Evolutionary conservation across 2,888 invertebrate species (phyloP).

Genomic region (Philereme vetulata): DNA sequence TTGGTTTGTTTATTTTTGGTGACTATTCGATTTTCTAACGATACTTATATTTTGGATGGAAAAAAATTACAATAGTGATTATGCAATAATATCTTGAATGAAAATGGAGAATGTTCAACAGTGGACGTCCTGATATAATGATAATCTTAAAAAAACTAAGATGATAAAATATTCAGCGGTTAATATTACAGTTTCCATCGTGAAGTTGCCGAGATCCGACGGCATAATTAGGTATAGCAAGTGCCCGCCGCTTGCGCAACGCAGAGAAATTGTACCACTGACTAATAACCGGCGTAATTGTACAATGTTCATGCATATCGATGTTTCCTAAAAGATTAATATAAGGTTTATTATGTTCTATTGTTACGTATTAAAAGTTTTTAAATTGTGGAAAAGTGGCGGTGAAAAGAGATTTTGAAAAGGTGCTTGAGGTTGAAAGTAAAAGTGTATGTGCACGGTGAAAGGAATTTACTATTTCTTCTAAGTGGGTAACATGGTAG

Average conservation of each 20-base stretch:
- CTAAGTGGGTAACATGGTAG: slow-evolving; percentile 12
- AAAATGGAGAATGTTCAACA: too few relatives aligned
- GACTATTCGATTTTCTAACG: too few relatives aligned
- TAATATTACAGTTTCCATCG: slow-evolving; percentile 3
- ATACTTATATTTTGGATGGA: too few relatives aligned
- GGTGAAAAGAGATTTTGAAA: slow-evolving; percentile 13
- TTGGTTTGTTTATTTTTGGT: too few relatives aligned
- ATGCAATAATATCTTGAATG: too few relatives aligned
- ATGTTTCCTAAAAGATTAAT: slow-evolving; percentile 9
- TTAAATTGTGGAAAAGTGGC: slow-evolving; percentile 16
- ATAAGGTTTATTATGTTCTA: slow-evolving; percentile 6
- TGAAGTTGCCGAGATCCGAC: slow-evolving; percentile 1
- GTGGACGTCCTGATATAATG: too few relatives aligned
- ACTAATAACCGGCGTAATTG: slow-evolving; percentile 10
- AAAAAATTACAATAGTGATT: too few relatives aligned
- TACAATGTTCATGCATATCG: slow-evolving; percentile 4
- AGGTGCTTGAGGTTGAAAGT: slow-evolving; percentile 20
- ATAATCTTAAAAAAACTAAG: too few relatives aligned
- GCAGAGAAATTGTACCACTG: slow-evolving; percentile 15
- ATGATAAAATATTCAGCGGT: background rate
- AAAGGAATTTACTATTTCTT: slow-evolving; percentile 17
- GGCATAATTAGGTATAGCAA: background rate
- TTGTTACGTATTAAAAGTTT: slow-evolving; percentile 18
- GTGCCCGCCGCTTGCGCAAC: slow-evolving; percentile 17
- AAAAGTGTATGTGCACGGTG: slow-evolving; percentile 22